phyloP scores from a whole-genome alignment of 1,140 invertebrate species.

The Samia ricini region DNA sequence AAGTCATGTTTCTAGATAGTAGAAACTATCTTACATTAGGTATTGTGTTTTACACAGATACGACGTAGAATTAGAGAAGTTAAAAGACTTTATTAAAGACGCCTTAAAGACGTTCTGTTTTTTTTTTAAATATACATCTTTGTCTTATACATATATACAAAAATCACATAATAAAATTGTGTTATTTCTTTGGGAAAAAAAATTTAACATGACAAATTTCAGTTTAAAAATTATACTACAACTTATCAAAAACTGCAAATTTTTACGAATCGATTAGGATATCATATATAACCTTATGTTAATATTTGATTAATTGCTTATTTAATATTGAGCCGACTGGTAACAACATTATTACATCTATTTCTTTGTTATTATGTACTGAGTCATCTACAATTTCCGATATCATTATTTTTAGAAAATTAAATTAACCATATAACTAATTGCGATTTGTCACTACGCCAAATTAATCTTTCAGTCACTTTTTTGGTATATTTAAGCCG shows the following conservation, averaged over 20 bases:
- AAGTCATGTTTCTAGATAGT: neutral
- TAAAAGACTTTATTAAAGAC: too few relatives aligned
- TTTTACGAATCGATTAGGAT: neutral
- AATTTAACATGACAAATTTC: neutral
- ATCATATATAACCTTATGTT: too few relatives aligned
- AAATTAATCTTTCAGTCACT: neutral
- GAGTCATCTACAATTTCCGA: neutral
- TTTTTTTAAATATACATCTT: neutral
- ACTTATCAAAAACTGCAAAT: too few relatives aligned
- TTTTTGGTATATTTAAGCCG: neutral
- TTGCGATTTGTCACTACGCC: neutral
- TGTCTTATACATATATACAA: neutral
- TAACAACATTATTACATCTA: neutral
- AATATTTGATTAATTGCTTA: neutral
- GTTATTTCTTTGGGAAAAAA: neutral
- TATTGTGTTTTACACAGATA: constrained; percentile 7
- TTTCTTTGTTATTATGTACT: neutral
- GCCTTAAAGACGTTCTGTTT: constrained; percentile 3
- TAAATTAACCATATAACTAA: neutral
- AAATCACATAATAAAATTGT: constrained; percentile 1
- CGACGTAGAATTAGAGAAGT: constrained; percentile 10
- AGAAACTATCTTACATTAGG: neutral
- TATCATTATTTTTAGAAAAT: neutral
- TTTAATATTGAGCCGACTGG: neutral
- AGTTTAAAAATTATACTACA: too few relatives aligned